phyloP scores from a whole-genome alignment of 2,888 invertebrate species.

The Epirrhoe tristata region DNA sequence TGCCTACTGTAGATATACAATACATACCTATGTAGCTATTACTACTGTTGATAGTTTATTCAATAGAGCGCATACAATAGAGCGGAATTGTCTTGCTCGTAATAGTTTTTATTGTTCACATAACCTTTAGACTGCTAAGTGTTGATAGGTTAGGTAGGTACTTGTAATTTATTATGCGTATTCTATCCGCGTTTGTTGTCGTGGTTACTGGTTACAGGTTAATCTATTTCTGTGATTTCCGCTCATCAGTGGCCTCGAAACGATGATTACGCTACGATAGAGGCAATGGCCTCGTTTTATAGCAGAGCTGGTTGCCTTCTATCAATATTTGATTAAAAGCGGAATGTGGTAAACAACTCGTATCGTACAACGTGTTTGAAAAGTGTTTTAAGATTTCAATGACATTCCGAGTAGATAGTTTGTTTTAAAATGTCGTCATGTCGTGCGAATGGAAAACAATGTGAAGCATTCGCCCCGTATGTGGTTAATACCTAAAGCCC shows the following conservation, averaged over 20 bases:
- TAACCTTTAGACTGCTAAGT: slow-evolving; percentile 42
- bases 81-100: slow-evolving; percentile 43
- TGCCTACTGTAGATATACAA: slow-evolving; percentile 28
- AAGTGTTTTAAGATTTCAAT: slow-evolving; percentile 50
- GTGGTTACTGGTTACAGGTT: slow-evolving; percentile 39
- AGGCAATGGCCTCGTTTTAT: slow-evolving; percentile 64
- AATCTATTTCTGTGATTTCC: slow-evolving; percentile 60
- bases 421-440: slow-evolving; percentile 62
- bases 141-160: slow-evolving; percentile 23
- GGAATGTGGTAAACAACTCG: slow-evolving; percentile 55
- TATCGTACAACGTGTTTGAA: slow-evolving; percentile 47
- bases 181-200: slow-evolving; percentile 28
- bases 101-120: slow-evolving; percentile 44
- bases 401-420: slow-evolving; percentile 55
- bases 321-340: slow-evolving; percentile 65
- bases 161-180: slow-evolving; percentile 24
- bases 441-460: slow-evolving; percentile 62
- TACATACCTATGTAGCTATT: slow-evolving; percentile 39
- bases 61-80: slow-evolving; percentile 47
- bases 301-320: slow-evolving; percentile 47
- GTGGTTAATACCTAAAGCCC: slow-evolving; percentile 50
- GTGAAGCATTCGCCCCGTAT: slow-evolving; percentile 58
- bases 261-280: slow-evolving; percentile 51
- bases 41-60: slow-evolving; percentile 29
- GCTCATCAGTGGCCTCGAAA: slow-evolving; percentile 54